phyloP scores from a whole-genome alignment of 2,888 invertebrate species.

The Agrotis exclamationis region DNA sequence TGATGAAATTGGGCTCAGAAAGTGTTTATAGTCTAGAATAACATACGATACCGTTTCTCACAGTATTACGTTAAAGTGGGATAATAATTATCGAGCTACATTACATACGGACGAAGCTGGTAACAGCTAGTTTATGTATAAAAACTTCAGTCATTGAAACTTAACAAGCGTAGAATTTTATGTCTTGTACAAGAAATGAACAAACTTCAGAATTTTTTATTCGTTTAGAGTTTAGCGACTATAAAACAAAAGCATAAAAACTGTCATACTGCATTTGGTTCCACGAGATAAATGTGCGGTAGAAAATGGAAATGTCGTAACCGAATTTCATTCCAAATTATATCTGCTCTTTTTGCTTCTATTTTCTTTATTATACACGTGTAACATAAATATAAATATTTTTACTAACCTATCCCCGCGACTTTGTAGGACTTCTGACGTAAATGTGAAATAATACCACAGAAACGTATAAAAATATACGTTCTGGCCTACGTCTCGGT shows the following conservation, averaged over 20 bases:
- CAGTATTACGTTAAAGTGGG: no score
- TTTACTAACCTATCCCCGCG: not conserved
- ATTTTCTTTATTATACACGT: slow-evolving; percentile 22
- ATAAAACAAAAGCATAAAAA: slow-evolving; percentile 31
- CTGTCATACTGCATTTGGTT: slow-evolving; percentile 11
- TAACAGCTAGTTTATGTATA: not conserved
- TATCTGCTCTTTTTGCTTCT: not conserved
- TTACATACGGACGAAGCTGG: no score
- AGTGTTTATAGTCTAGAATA: no score
- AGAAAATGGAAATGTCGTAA: slow-evolving; percentile 12
- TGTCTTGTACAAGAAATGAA: not conserved
- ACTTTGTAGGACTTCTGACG: no score
- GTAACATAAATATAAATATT: not conserved
- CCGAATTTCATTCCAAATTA: slow-evolving; percentile 21
- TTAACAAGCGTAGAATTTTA: slow-evolving; percentile 3
- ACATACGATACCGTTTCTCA: no score
- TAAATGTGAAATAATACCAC: not conserved
- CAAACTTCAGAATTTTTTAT: slow-evolving; percentile 10
- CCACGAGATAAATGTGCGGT: slow-evolving; percentile 9
- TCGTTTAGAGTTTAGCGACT: not conserved
- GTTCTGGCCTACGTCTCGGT: no score
- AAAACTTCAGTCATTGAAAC: slow-evolving; percentile 11
- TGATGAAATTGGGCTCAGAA: no score
- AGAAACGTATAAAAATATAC: no score
- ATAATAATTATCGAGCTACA: no score